Base-by-base conservation (phyloP, 2,888 invertebrate genomes). In the Crocallis elinguaria region DNA sequence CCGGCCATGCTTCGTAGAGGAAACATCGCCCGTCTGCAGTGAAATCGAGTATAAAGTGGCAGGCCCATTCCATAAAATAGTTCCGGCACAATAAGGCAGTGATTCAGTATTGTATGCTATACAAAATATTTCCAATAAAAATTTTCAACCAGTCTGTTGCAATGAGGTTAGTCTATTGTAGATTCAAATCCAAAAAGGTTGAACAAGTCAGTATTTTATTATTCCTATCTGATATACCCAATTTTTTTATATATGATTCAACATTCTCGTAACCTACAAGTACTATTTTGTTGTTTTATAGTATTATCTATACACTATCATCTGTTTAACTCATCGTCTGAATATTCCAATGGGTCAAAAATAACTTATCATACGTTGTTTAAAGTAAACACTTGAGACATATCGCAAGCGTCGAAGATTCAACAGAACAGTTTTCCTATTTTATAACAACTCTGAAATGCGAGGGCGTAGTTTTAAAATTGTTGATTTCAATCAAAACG, bases 131-230 rank as follows among this genome's bases (percentile, higher is more conserved):
- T 86, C 84, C 83, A 76, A 81, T 86, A 88, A 77, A 88, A 87
- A 88, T 77, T 83, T 59, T 86, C 84, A 76, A 83, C 82, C 90
- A 90, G 90, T 90, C 90, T 89, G 89, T 89, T 86, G 83, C 86
- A 75, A 82, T 89, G 88, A 89, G 90, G 88, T 89, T 77, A 71
- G 69, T 78, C 86, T 89, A 89, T 89, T 90, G 88, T 90, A 90
- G 88, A 90, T 88, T 90, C 90, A 90, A 90, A 90, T 90, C 90
- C 90, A 89, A 90, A 89, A 89, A 81, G 79, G 84, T 90, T 86
- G 82, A 88, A 88, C 83, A 76, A 87, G 84, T 89, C 84, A 81
- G 77, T 86, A 77, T 86, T 86, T 84, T 54, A 51, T 48, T 38
- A 80, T 84, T 82, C 84, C 85, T 89, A 89, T 62, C 74, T 85